These are phyloP conservation scores for Hydractinia echinata DNA, from an alignment of 30 jellyfish, hydroid and myxozoan species.

Conservation along the genomic window DNA sequence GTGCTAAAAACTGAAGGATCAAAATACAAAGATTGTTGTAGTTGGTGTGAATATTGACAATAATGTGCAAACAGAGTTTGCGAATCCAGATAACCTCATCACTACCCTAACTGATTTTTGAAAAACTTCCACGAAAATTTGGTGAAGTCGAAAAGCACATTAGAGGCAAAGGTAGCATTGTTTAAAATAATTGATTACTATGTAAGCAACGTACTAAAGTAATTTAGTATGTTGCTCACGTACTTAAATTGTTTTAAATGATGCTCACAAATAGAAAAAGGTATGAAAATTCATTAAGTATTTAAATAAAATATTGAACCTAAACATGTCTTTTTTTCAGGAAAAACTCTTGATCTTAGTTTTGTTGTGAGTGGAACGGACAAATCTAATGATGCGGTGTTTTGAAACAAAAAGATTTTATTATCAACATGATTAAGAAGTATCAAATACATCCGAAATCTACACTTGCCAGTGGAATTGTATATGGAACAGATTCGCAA, in stretches of 20 bases:
- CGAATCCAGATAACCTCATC: not conserved
- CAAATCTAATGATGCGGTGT: not conserved
- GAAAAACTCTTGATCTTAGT: not conserved
- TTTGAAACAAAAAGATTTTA: conserved; percentile 41
- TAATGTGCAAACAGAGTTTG: not conserved
- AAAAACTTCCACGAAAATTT: not conserved
- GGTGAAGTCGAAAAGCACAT: not conserved
- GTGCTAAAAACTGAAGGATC: conserved; percentile 31
- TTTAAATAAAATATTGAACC: not conserved
- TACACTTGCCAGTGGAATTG: conserved; percentile 39
- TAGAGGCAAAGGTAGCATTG: not conserved
- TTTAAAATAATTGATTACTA: not conserved
- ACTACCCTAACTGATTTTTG: not conserved
- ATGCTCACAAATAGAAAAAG: no score
- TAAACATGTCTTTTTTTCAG: not conserved
- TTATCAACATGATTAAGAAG: conserved; percentile 21
- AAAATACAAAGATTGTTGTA: conserved; percentile 48
- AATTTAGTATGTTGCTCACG: no score
- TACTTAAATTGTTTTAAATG: no score
- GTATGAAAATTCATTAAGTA: not conserved
- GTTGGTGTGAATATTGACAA: conserved; percentile 49
- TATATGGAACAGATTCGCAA: conserved; percentile 42
- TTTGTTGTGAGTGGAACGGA: conserved; percentile 15
- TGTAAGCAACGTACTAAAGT: no score
- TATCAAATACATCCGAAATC: conserved; percentile 26